phyloP scores from a whole-genome alignment of 2,888 invertebrate species.

The Diplolepis rosae region DNA sequence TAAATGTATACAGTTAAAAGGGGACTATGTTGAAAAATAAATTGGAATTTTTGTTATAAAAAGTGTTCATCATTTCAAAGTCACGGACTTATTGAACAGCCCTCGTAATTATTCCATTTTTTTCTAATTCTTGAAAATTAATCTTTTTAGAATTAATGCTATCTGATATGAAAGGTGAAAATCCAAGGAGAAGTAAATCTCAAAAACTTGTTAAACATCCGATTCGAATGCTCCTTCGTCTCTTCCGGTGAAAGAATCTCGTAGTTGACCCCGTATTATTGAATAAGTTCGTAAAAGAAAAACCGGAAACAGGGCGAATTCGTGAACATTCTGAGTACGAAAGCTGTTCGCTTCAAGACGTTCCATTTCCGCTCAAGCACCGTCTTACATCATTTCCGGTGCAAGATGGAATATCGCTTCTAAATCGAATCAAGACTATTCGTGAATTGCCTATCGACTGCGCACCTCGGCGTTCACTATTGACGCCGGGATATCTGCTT shows the following conservation, averaged over 20 bases:
- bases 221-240: conserved; percentile 1
- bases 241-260: not conserved
- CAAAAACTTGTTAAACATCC: not conserved
- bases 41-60: too few relatives aligned
- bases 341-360: conserved; percentile 66
- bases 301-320: conserved; percentile 63
- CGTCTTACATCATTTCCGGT: conserved; percentile 75
- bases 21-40: too few relatives aligned
- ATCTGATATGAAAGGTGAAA: not conserved
- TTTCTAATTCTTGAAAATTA: too few relatives aligned
- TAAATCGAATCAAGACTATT: conserved; percentile 73
- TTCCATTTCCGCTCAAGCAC: conserved; percentile 68
- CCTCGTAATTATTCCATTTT: too few relatives aligned
- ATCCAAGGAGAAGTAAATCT: not conserved
- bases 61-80: too few relatives aligned
- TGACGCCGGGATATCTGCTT: conserved; percentile 51
- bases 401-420: conserved; percentile 73
- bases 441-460: conserved; percentile 63
- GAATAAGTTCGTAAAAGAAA: conserved; percentile 32
- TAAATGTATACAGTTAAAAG: too few relatives aligned
- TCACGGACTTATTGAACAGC: too few relatives aligned
- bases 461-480: conserved; percentile 36
- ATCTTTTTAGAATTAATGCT: too few relatives aligned
- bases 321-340: conserved; percentile 53
- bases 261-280: conserved; percentile 9